These are phyloP conservation scores for Rhinophrynus dorsalis DNA, from an alignment of 2,797 vertebrate genomes.

Conservation along the genomic window DNA sequence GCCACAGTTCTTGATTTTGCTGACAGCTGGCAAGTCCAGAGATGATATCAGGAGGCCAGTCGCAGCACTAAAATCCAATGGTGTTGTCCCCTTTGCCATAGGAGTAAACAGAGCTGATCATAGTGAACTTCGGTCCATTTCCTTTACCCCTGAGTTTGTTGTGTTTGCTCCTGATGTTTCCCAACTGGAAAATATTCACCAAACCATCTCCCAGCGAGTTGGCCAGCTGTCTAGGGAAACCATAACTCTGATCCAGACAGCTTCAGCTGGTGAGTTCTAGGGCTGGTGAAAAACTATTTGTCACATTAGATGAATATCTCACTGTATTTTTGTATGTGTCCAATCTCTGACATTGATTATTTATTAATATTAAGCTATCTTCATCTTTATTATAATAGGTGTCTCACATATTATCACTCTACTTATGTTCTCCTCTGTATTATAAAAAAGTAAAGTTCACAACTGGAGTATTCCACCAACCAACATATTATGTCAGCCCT, in stretches of 20 bases:
- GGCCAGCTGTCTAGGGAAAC: conserved; percentile 60
- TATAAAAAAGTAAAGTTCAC: no score
- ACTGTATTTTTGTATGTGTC: no score
- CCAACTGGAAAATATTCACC: conserved; percentile 71
- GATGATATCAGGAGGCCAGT: conserved; percentile 85
- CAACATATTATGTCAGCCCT: no score
- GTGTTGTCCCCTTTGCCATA: conserved; percentile 80
- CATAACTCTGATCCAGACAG: conserved; percentile 49
- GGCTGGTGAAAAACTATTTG: neutral
- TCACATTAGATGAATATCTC: no score
- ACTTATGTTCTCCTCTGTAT: no score
- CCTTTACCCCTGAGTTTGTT: conserved; percentile 78
- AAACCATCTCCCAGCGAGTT: conserved; percentile 68
- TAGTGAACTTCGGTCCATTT: conserved; percentile 85
- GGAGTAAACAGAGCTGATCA: conserved; percentile 84
- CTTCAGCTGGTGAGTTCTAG: conserved; percentile 6
- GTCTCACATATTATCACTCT: no score
- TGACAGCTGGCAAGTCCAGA: conserved; percentile 83
- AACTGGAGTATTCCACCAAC: no score
- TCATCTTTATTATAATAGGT: no score
- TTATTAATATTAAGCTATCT: no score
- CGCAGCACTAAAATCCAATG: conserved; percentile 72
- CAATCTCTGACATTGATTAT: no score
- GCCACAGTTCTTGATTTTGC: conserved; percentile 83
- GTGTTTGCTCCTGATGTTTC: conserved; percentile 75